These are phyloP conservation scores for Acanthurus leucopareius DNA, from an alignment of 2,797 vertebrate species.

Conservation along the genomic window DNA sequence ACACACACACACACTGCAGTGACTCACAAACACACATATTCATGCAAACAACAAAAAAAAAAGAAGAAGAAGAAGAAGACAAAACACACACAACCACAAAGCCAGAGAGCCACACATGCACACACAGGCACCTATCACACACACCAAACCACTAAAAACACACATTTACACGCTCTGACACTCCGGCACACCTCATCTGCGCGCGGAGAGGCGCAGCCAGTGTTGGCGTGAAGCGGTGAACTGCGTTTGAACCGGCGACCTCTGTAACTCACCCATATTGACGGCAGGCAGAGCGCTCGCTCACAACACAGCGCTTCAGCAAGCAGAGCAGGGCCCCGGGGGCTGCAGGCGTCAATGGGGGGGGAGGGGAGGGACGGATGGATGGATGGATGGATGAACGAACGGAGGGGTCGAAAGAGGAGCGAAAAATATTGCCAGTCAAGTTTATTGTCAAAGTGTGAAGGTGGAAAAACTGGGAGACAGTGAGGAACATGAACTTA, in stretches of 20 bases:
- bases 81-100: constrained; percentile 4
- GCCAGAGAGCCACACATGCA: background rate
- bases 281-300: constrained; percentile 73
- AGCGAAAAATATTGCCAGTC: constrained; percentile 46
- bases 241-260: constrained; percentile 86
- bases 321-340: constrained; percentile 76
- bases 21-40: background rate
- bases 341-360: constrained; percentile 55
- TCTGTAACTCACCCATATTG: constrained; percentile 88
- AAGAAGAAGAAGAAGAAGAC: background rate
- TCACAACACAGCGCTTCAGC: constrained; percentile 72
- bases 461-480: constrained; percentile 47
- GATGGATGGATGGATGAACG: constrained; percentile 14
- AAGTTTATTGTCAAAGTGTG: constrained; percentile 60
- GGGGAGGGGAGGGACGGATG: background rate
- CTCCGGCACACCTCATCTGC: constrained; percentile 34
- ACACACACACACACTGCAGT: constrained; percentile 14
- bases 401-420: constrained; percentile 22
- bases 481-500: background rate
- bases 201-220: constrained; percentile 49
- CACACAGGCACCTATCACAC: constrained; percentile 21
- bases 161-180: constrained; percentile 34
- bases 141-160: background rate
- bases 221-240: constrained; percentile 74
- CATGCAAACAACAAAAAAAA: too few species aligned